Evolutionary conservation across 2,888 invertebrate species (phyloP).

Genomic region (Drosophila colorata): DNA sequence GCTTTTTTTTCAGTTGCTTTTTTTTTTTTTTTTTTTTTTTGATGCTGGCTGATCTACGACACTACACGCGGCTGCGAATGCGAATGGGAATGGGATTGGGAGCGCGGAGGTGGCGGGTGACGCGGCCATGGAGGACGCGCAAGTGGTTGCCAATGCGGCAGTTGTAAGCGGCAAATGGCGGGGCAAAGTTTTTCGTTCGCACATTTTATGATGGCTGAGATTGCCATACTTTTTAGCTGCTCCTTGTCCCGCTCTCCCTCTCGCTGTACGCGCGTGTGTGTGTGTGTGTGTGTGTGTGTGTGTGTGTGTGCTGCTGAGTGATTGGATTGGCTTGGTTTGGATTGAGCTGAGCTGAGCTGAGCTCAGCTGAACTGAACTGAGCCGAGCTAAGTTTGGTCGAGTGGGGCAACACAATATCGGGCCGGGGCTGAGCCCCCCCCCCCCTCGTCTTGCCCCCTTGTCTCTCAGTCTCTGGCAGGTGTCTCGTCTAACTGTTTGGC

Average conservation of each 20-base stretch:
- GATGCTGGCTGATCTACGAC: constrained; percentile 68
- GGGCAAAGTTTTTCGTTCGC: constrained; percentile 65
- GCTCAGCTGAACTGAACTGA: background rate
- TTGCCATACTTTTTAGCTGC: constrained; percentile 72
- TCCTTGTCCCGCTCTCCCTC: constrained; percentile 9
- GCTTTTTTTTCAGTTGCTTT: constrained; percentile 44
- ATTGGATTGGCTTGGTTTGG: constrained; percentile 70
- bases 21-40: constrained; percentile 11
- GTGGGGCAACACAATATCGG: background rate
- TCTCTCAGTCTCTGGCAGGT: constrained; percentile 55
- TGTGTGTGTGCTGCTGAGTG: constrained; percentile 63
- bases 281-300: constrained; percentile 12
- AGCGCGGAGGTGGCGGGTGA: constrained; percentile 2
- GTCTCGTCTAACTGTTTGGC: constrained; percentile 58
- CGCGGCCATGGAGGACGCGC: background rate
- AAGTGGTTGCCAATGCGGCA: constrained; percentile 12
- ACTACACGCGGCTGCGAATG: constrained; percentile 41
- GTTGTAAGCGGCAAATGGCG: constrained; percentile 57
- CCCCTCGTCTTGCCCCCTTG: background rate
- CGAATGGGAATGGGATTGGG: constrained; percentile 9
- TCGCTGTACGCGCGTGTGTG: background rate
- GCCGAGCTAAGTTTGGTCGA: background rate
- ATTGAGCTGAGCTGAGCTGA: constrained; percentile 16
- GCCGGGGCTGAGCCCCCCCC: no score
- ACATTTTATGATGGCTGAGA: constrained; percentile 76